These are phyloP conservation scores for Trichomycterus rosablanca DNA, from an alignment of 2,113 vertebrate genomes.

Conservation along the genomic window DNA sequence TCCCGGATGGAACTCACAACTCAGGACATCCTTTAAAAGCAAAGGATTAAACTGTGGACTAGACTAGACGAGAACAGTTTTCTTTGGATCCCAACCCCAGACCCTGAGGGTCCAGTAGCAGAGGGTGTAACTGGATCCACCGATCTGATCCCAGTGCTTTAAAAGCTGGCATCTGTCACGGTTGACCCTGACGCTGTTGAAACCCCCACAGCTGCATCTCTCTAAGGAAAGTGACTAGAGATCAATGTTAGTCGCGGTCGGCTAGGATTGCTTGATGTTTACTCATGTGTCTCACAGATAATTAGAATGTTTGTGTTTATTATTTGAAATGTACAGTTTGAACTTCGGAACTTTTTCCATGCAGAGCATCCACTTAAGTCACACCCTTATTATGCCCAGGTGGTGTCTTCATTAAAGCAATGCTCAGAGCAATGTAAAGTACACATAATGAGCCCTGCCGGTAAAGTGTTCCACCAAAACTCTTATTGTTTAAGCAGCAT, in stretches of 20 bases:
- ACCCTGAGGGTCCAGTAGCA: background rate
- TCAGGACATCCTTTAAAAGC: background rate
- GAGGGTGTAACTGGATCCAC: slow-evolving; percentile 14
- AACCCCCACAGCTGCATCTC: slow-evolving; percentile 7
- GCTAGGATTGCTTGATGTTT: background rate
- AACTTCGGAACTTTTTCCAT: too few relatives aligned
- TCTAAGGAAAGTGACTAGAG: slow-evolving; percentile 9
- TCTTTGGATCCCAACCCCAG: slow-evolving; percentile 6
- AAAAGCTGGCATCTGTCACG: slow-evolving; percentile 23
- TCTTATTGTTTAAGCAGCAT: too few relatives aligned
- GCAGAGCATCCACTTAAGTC: too few relatives aligned
- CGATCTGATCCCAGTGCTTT: slow-evolving; percentile 2
- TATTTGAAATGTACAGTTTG: too few relatives aligned
- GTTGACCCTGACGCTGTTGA: slow-evolving; percentile 1
- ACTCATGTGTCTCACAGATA: too few relatives aligned
- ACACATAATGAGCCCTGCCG: too few relatives aligned
- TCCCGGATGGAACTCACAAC: background rate
- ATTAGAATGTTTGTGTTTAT: too few relatives aligned
- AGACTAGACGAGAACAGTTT: slow-evolving; percentile 2
- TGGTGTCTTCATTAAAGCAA: too few relatives aligned
- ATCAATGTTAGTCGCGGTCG: slow-evolving; percentile 7
- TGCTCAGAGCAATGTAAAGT: too few relatives aligned
- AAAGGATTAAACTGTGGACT: background rate
- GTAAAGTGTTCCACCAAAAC: too few relatives aligned
- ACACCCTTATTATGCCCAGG: too few relatives aligned